Percentiles rank a stretch among this genome's conserved stretches.
Conservation (phyloP, 2,113 vertebrate species). For the Nibea albiflora region DNA sequence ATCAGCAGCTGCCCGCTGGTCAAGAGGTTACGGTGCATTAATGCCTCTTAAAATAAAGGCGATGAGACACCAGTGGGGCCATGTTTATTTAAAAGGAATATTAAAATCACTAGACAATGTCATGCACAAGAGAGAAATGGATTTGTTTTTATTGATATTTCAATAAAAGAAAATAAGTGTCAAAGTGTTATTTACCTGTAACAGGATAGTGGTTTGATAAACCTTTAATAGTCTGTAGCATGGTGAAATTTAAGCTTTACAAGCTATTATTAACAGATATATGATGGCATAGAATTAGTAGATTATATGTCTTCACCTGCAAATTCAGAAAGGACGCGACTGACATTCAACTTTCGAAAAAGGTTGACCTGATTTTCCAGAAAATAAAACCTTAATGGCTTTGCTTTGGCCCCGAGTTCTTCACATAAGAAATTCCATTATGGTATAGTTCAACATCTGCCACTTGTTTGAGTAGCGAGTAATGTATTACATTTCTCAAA, state of each 20-base stretch:
- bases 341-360: conserved; percentile 30
- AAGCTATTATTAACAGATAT: background rate
- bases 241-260: background rate
- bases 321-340: conserved; percentile 16
- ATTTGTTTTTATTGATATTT: conserved; percentile 11
- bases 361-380: conserved; percentile 22
- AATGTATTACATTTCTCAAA: conserved; percentile 76
- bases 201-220: background rate
- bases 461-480: conserved; percentile 64
- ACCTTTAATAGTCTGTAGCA: background rate
- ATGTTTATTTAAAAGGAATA: conserved; percentile 32
- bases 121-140: background rate
- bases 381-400: conserved; percentile 38
- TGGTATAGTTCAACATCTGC: conserved; percentile 58
- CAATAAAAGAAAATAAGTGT: background rate
- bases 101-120: conserved; percentile 15
- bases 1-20: conserved; percentile 15
- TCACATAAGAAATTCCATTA: conserved; percentile 68
- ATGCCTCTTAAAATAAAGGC: conserved; percentile 24
- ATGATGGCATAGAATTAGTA: background rate
- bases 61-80: conserved; percentile 19
- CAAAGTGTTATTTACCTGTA: background rate
- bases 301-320: background rate
- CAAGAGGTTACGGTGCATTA: conserved; percentile 11
- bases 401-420: conserved; percentile 43